These are phyloP conservation scores for Pseudochromis fuscus DNA, from an alignment of 2,797 vertebrate species.

Conservation along the genomic window DNA sequence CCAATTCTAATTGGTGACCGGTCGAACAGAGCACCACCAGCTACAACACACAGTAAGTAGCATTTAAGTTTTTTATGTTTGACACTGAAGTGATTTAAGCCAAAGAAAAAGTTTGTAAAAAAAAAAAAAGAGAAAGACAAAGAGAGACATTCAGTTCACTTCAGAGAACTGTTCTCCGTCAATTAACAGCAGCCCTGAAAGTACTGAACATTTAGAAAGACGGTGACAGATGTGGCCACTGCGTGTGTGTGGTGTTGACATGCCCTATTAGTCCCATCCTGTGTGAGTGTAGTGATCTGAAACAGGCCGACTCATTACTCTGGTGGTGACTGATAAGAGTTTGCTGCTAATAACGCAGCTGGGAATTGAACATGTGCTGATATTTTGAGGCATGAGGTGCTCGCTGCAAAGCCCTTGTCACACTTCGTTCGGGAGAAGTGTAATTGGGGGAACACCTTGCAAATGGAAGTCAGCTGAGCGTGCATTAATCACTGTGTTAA, in stretches of 20 bases:
- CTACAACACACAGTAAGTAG: too few species aligned
- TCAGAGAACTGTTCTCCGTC: constrained; percentile 65
- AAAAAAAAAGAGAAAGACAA: neutral
- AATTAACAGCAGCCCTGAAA: constrained; percentile 72
- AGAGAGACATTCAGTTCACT: neutral
- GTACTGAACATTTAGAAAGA: constrained; percentile 67
- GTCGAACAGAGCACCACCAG: too few species aligned
- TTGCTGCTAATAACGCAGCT: constrained; percentile 78
- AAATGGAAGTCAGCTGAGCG: neutral
- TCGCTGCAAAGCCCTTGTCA: constrained; percentile 14
- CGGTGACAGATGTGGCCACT: constrained; percentile 75
- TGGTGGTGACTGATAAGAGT: constrained; percentile 80
- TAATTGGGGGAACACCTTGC: constrained; percentile 9
- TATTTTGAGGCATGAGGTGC: constrained; percentile 21
- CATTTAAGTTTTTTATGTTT: too few species aligned
- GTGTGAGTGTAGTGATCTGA: constrained; percentile 77
- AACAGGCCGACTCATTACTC: constrained; percentile 82
- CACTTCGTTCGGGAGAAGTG: constrained; percentile 31
- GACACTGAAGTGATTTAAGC: neutral
- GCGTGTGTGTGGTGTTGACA: constrained; percentile 73
- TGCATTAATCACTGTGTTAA: neutral
- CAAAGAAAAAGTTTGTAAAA: neutral
- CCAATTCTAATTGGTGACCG: too few species aligned
- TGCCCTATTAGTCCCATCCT: constrained; percentile 81
- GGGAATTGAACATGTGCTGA: constrained; percentile 67